Evolutionary conservation across 2,888 invertebrate species (phyloP), one percentile per base, ranked within the genome.

Genomic region (Meiosimyza decipiens): DNA sequence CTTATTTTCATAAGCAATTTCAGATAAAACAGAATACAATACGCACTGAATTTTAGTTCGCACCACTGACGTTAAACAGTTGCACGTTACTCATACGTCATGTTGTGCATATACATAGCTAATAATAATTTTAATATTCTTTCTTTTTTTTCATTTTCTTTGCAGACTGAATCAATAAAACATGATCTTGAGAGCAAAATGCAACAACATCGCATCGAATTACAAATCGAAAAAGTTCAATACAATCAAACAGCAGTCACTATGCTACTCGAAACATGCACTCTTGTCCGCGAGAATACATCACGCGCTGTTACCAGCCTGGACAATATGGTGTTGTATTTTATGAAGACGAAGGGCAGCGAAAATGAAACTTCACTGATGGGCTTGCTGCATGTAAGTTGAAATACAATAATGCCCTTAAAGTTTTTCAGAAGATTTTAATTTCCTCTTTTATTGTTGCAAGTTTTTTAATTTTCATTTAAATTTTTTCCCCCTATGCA

Each of bases 211-310:
- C 90, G 92, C 18, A 88, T 95, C 71, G 91, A 91, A 72, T 93
- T 94, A 82, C 91, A 92, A 71, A 90, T 94, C 82, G 94, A 94
- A 87, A 91, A 90, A 77, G 92, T 93, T n/a, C 91, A 93, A 64
- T 90, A 91, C 79, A 94, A 95, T 87, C 92, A 92, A 85, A 94
- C 94, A 0, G 92, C 93, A 67, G 89, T 94, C 59, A 92, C 91
- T 74, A 89, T 91, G 77, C 88, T 95, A 75, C 89, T 94, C 76
- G 89, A 91, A 18, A 92, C 93, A 69, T 88, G 94, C 74, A 90
- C 90, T 18, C 89, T 91, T 76, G 90, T 95, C 82, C 88, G 91
- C 71, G 91, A 92, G 82, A 95, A 94, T 84, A 93, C 93, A 55
- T 91, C 91, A 69, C 90, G 92, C 47, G 94, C 94, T 4, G 91